These are phyloP conservation scores for Mirza zaza DNA, from an alignment of 2,113 vertebrate species.

Conservation along the genomic window DNA sequence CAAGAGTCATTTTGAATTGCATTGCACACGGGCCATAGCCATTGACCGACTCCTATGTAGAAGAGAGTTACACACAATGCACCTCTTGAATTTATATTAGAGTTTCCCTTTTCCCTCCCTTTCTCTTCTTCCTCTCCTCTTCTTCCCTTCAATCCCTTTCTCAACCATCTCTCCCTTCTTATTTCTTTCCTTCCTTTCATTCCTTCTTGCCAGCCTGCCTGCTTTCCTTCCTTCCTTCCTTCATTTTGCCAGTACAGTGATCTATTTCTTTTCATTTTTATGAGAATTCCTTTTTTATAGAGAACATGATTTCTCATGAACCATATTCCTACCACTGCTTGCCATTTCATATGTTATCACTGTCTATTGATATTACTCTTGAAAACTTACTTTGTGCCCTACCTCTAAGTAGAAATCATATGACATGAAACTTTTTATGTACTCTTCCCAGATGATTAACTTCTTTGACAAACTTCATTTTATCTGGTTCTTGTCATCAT, in stretches of 20 bases:
- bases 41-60: neutral
- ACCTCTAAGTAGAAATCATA: neutral
- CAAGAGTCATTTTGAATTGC: neutral
- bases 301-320: neutral
- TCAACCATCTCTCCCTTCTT: neutral
- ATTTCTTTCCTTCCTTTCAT: neutral
- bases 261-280: neutral
- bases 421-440: neutral
- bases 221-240: too few relatives aligned
- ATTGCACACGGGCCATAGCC: neutral
- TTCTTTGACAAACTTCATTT: neutral
- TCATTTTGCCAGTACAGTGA: neutral
- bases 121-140: too few relatives aligned
- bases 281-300: neutral
- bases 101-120: too few relatives aligned
- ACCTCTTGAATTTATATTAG: neutral
- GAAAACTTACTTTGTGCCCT: neutral
- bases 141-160: too few relatives aligned
- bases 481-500: neutral
- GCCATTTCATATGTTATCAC: neutral
- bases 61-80: neutral
- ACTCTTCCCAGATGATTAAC: neutral
- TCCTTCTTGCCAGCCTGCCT: neutral
- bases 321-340: neutral
- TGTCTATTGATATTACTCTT: neutral